Evolutionary conservation across 30 jellyfish, hydroid and myxozoan genomes (phyloP).

Genomic region (Chrysaora quinquecirrha): DNA sequence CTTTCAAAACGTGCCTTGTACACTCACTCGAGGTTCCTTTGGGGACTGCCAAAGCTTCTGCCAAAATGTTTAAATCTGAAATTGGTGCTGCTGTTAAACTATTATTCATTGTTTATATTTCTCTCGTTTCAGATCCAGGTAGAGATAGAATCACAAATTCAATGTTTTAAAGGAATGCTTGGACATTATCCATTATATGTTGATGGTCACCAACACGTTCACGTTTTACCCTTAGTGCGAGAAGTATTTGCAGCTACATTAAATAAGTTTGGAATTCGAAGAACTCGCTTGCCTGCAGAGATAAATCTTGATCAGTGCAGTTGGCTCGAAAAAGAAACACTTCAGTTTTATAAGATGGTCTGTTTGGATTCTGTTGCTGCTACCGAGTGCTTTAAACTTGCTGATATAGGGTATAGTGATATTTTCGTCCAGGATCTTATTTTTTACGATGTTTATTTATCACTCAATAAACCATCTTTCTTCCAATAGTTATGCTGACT

Average conservation of each 20-base stretch:
- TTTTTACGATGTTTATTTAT: too few relatives aligned
- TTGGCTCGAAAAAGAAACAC: constrained; percentile 37
- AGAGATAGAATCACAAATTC: constrained; percentile 72
- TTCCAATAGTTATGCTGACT: constrained; percentile 58
- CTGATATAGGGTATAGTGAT: constrained; percentile 49
- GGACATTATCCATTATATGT: constrained; percentile 77
- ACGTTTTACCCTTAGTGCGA: constrained; percentile 63
- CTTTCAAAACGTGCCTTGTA: too few relatives aligned
- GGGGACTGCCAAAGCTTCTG: too few relatives aligned
- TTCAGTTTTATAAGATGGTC: constrained; percentile 32
- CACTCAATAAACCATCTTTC: too few relatives aligned
- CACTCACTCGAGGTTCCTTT: too few relatives aligned
- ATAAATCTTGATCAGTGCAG: constrained; percentile 28
- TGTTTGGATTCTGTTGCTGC: constrained; percentile 57
- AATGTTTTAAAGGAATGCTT: constrained; percentile 22
- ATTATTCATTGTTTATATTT: too few relatives aligned
- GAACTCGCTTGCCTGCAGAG: constrained; percentile 83
- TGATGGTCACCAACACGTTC: constrained; percentile 98
- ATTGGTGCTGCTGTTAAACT: too few relatives aligned
- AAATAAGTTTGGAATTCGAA: constrained; percentile 41
- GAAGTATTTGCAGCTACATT: constrained; percentile 46
- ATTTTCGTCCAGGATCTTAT: too few relatives aligned
- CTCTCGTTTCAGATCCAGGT: constrained; percentile 49
- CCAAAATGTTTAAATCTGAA: too few relatives aligned
- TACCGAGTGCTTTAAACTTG: constrained; percentile 2